Percentiles rank a stretch among this genome's conserved stretches.
Evolutionary conservation across 2,113 vertebrate species (phyloP).

Genomic region (Dicrurus megarhynchus): DNA sequence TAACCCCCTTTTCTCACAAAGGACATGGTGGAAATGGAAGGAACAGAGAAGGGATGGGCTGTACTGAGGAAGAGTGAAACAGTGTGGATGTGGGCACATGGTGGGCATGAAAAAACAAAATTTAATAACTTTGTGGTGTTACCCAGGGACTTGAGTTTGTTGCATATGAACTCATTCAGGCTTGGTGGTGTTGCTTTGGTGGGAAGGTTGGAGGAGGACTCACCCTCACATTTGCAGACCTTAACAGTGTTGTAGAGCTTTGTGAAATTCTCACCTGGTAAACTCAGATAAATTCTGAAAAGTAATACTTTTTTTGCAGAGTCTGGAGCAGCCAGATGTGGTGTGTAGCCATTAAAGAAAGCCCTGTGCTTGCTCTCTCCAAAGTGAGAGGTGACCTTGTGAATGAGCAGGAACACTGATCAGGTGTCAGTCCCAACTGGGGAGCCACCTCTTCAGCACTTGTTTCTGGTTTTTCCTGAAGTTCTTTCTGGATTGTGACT

Average conservation of each 20-base stretch:
- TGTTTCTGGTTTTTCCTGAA: neutral
- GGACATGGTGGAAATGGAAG: neutral
- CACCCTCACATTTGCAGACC: neutral
- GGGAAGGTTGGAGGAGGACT: neutral
- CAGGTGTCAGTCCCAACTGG: neutral
- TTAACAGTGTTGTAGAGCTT: neutral
- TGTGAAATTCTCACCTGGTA: neutral
- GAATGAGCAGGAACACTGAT: neutral
- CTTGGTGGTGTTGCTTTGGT: neutral
- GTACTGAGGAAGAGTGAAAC: neutral
- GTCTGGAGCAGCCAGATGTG: neutral
- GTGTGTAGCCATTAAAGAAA: neutral
- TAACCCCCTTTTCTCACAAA: neutral
- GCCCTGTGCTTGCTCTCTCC: fast-evolving
- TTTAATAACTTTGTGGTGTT: neutral
- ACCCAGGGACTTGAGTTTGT: neutral
- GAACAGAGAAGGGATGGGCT: neutral
- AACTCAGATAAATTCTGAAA: neutral
- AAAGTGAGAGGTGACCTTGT: neutral
- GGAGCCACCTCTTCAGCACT: neutral
- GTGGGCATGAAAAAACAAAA: neutral
- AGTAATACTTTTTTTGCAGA: neutral
- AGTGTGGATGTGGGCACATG: neutral
- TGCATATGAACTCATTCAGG: neutral
- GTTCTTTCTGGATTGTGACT: neutral